These are phyloP conservation scores for Panthera leo DNA, from an alignment of 2,113 vertebrate species.

Conservation along the genomic window DNA sequence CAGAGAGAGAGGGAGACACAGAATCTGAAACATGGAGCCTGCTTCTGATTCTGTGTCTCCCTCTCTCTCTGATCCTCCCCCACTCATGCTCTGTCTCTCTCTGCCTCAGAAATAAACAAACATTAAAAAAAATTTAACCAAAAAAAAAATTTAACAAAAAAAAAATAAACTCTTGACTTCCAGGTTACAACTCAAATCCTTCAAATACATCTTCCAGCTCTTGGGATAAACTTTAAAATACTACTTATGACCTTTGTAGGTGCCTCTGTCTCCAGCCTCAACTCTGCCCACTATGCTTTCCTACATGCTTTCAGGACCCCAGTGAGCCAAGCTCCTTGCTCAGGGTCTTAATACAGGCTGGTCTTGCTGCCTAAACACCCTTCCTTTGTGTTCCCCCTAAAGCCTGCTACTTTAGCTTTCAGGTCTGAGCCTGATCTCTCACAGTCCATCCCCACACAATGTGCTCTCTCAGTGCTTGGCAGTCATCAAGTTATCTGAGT, in stretches of 20 bases:
- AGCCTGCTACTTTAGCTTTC: not conserved
- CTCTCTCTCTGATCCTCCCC: too few species aligned
- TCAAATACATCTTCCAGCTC: not conserved
- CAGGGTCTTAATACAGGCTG: not conserved
- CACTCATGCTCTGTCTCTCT: too few species aligned
- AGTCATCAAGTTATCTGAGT: not conserved
- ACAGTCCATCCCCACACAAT: too few species aligned
- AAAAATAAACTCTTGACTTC: not conserved
- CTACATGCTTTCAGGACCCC: not conserved
- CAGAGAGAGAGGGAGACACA: too few species aligned
- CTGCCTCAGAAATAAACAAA: too few species aligned
- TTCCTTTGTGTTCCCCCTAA: not conserved
- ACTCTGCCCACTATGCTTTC: not conserved
- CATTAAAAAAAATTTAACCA: too few species aligned
- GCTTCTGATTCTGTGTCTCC: too few species aligned
- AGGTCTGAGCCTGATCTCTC: not conserved
- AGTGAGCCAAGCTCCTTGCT: not conserved
- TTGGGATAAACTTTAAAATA: conserved; percentile 9
- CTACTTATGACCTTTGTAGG: not conserved
- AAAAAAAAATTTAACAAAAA: too few species aligned
- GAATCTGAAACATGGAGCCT: too few species aligned
- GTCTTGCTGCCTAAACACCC: not conserved
- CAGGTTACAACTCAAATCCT: not conserved
- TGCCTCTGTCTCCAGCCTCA: not conserved
- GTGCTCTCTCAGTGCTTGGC: not conserved